Evolutionary conservation across 2,113 vertebrate species (phyloP).

Genomic region (Eupsittula cactorum): DNA sequence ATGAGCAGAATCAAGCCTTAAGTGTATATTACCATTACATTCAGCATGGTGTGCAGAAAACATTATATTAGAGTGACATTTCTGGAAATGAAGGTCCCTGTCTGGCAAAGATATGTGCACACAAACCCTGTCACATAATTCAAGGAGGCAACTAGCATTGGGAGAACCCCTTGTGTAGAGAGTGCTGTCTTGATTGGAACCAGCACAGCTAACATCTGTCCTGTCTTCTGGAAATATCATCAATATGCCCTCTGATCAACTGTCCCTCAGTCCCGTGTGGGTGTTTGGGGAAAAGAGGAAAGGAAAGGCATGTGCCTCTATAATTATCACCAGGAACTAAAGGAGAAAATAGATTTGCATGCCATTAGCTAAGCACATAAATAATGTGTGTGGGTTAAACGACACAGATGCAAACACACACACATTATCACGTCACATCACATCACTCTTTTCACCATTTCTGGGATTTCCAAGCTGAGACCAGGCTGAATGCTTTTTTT

Average conservation of each 20-base stretch:
- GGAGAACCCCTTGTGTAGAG: background rate
- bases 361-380: slow-evolving; percentile 1
- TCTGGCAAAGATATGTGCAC: background rate
- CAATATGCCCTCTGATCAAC: background rate
- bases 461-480: background rate
- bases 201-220: background rate
- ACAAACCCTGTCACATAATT: background rate
- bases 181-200: background rate
- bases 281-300: slow-evolving; percentile 23
- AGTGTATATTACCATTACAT: background rate
- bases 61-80: background rate
- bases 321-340: background rate
- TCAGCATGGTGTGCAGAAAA: background rate
- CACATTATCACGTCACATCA: background rate
- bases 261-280: background rate
- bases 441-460: background rate
- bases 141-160: background rate
- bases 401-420: too few relatives aligned
- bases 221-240: background rate
- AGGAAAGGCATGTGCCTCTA: background rate
- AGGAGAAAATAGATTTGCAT: background rate
- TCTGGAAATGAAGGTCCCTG: background rate
- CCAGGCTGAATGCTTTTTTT: background rate
- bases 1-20: background rate
- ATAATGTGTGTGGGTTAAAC: background rate